Evolutionary conservation across 2,797 vertebrate species (phyloP), one percentile per base, ranked within the genome.

Genomic region (Glossophaga mutica): DNA sequence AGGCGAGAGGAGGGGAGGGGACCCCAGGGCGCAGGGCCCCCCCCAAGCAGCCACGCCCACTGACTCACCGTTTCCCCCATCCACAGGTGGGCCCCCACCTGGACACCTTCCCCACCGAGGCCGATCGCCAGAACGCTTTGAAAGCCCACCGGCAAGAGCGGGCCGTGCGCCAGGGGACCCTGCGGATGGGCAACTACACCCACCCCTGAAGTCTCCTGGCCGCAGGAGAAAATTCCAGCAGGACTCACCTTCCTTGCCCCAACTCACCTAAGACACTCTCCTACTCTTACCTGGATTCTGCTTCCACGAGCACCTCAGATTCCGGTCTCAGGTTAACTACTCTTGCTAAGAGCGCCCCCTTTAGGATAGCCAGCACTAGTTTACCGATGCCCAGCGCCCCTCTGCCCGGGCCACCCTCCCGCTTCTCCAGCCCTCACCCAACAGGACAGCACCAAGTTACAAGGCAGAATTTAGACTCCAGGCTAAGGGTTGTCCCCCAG

Each of bases 41-140:
- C 37, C 1, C 15, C 2, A 32, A 22, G 22, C 39, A 21, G 21
- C 19, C 9, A 0, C 0, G 3, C 59, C 87, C 11, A 0, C 82
- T 42, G 62, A 55, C 74, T 52, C 0, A 3, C 32, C 11, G 59
- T 32, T 19, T n/a, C 39, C 68, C 90, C 86, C 96, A 46, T 90
- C 65, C 6, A 4, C 95, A 99, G 99, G 98, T 98, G 67, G 96
- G 97, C 34, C 95, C 99, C 59, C 98, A 98, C 34, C 98, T 99
- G 3, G 98, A 99, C 79, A 99, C 99, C 59, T 99, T 99, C 98
- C 98, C 98, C 87, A 98, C 98, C 3, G 96, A 93, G 9, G 96
- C 96, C 0, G 96, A 98, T 18, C 98, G 97, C 11, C 98, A 94
- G 93, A 98, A 97, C 87, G 98, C 98, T 0, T 87, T 98, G 70